Evolutionary conservation across 2,888 invertebrate species (phyloP).

Genomic region (Euplexia lucipara): DNA sequence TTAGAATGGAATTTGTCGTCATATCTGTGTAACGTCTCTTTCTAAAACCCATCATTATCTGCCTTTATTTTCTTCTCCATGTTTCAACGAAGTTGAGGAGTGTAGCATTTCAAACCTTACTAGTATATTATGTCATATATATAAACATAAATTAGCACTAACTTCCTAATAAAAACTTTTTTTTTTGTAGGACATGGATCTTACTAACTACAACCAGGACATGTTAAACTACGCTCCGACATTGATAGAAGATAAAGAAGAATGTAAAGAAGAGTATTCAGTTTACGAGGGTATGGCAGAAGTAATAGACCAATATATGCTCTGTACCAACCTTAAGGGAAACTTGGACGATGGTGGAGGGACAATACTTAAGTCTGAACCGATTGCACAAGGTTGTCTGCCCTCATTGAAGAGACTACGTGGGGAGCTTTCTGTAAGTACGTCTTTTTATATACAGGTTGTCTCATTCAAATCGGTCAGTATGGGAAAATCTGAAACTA

Average conservation of each 20-base stretch:
- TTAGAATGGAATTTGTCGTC: no score
- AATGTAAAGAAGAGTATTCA: conserved; percentile 64
- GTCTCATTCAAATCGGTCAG: no score
- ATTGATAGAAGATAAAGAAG: conserved; percentile 55
- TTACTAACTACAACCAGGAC: conserved; percentile 55
- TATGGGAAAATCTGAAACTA: no score
- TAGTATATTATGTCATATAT: no score
- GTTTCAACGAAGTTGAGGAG: no score
- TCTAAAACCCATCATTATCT: no score
- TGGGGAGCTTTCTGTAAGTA: conserved; percentile 8
- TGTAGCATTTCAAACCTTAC: no score
- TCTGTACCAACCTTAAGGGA: conserved; percentile 66
- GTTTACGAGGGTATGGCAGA: conserved; percentile 38
- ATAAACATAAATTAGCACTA: background rate
- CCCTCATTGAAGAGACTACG: rapidly evolving
- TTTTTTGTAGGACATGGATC: conserved; percentile 61
- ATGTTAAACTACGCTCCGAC: conserved; percentile 59
- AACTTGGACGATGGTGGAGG: conserved; percentile 55
- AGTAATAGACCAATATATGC: conserved; percentile 72
- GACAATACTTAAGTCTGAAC: background rate
- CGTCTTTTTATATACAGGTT: no score
- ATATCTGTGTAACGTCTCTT: no score
- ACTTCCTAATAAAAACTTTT: background rate
- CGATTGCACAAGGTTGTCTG: conserved; percentile 26
- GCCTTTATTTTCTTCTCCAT: no score